Evolutionary conservation across 2,888 invertebrate genomes (phyloP).

Genomic region (Chrysolina haemoptera): DNA sequence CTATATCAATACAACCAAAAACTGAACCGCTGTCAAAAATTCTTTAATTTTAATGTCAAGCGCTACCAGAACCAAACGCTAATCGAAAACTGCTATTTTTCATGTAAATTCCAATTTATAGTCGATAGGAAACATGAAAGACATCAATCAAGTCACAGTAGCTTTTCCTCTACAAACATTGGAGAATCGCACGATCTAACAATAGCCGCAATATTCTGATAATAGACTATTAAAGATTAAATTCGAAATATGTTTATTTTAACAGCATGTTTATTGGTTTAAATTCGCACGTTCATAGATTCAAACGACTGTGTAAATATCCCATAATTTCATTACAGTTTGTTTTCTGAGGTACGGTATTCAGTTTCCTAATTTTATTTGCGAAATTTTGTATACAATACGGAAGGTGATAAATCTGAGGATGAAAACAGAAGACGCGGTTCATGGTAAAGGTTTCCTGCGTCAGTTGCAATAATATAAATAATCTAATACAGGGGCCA

Average conservation of each 20-base stretch:
- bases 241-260: constrained; percentile 26
- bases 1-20: too few relatives aligned
- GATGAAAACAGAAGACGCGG: background rate
- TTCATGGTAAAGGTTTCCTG: background rate
- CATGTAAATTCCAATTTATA: background rate
- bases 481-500: too few relatives aligned
- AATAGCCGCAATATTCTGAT: constrained; percentile 19
- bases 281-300: constrained; percentile 17
- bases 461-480: background rate
- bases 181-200: constrained; percentile 7
- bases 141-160: constrained; percentile 14
- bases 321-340: constrained; percentile 23
- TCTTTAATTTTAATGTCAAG: too few relatives aligned
- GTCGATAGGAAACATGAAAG: background rate
- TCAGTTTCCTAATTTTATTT: constrained; percentile 13
- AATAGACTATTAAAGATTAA: constrained; percentile 29
- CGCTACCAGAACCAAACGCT: too few relatives aligned
- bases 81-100: too few relatives aligned
- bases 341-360: constrained; percentile 22
- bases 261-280: constrained; percentile 14
- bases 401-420: constrained; percentile 1
- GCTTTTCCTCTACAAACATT: background rate
- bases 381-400: constrained; percentile 7
- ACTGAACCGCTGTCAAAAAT: too few relatives aligned
- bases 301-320: constrained; percentile 22